Base-by-base conservation (phyloP, 1,140 invertebrate genomes). In the Reticulitermes speratus region DNA sequence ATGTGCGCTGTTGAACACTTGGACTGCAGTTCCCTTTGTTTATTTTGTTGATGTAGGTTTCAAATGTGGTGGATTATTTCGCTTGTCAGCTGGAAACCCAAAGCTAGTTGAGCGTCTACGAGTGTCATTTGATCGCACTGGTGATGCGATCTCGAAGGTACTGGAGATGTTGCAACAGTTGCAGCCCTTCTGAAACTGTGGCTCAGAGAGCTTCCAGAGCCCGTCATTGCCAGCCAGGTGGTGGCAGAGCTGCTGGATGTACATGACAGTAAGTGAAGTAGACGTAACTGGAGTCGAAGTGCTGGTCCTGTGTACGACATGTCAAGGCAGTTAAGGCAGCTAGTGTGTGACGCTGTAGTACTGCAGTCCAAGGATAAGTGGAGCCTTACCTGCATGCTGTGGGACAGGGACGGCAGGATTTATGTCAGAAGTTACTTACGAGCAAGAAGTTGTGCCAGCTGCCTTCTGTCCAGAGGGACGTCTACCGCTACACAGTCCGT, bases 151-250 rank as follows among this genome's bases (percentile, higher is more conserved):
- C 89, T 93, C 52, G 92, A 93, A 82, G 88, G 88, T 38, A 90
- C 90, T 9, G 90, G 89, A 14, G 92, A 91, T 87, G 91, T 92
- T 12, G 89, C 90, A 21, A 91, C 91, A 3, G 92, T 92, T 25
- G 92, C 91, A 11, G 91, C 91, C 12, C 89, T 93, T 82, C 90
- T 93, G 48, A 90, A 91, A 38, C 90, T 92, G 48, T 93, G 92
- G 89, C 89, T 93, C 32, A 91, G 91, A 86, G 92, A 93, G 88
- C 87, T 93, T 82, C 92, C 92, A 23, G 90, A 92, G 88, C 91
- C 92, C 84, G 88, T 92, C 38, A 90, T 93, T 38, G 89, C 90
- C 32, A 89, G 91, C 6, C 88, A 89, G 38, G 88, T 91, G 65
- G 90, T 92, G 85, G 89, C 88, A 25, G 91, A 90, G 88, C 89